Base-by-base conservation (phyloP, 2,888 invertebrate species). In the Diaphora mendica region DNA sequence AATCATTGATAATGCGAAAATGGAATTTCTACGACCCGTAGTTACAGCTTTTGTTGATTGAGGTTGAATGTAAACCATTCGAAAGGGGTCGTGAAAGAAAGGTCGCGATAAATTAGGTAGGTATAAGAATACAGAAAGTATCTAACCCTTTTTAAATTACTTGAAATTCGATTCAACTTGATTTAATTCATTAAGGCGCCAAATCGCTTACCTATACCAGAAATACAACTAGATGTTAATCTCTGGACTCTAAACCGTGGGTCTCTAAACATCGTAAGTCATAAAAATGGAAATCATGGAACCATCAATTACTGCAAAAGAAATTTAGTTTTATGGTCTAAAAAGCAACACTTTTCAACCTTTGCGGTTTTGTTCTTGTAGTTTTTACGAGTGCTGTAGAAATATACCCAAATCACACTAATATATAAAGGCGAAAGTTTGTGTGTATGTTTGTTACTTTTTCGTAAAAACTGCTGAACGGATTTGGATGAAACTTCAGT, bases 1-100 rank as follows among this genome's bases (percentile, higher is more conserved):
- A 86, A 81, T 83, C 79, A 82, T 82, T 84, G 86, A 85, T 81
- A 86, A 84, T 85, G 82, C 74, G 80, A 81, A 81, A 84, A 81
- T 81, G 81, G 82, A 74, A 83, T 82, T 84, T 78, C 67, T 78
- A 74, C 64, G 78, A 67, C 67, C 76, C 71, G 78, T 78, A 76
- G 74, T 80, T 84, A 77, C 73, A 75, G 67, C 69, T 68, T 48
- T 75, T 70, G 74, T 78, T 76, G 73, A 76, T 78, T 82, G 79
- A 74, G 69, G 76, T 65, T 77, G 75, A 73, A 77, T 73, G 71
- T 74, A 72, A 72, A n/a, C n/a, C n/a, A n/a, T n/a, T n/a, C n/a
- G n/a, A n/a, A n/a, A n/a, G n/a, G 73, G 76, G 35, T 71, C 71
- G 79, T 82, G 77, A 75, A 71, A 68, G 66, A 74, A n/a, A 77